Percentiles rank a stretch among this genome's conserved stretches.
Conservation (phyloP, 2,113 vertebrate species). For the Bos taurus region ARS-UCD2.0 NC_037339.1:75196501-75197000, state of each 20-base stretch:
- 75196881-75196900: not conserved
- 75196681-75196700: not conserved
- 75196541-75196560: not conserved
- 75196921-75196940: not conserved
- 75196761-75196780: not conserved
- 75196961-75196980: not conserved
- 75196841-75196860: not conserved
- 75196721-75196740: not conserved
- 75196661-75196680: not conserved
- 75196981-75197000: not conserved
- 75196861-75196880: not conserved
- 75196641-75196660: accelerated
- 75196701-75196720: not conserved
- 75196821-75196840: not conserved
- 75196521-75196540: not conserved
- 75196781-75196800: not conserved
- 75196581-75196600: not conserved
- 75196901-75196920: not conserved
- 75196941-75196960: not conserved
- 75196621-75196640: not conserved
- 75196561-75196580: not conserved
- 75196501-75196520: not conserved
- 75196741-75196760: not conserved
- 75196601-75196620: not conserved
- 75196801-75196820: not conserved